Evolutionary conservation across 2,113 vertebrate species (phyloP).

Genomic region (Triplophysa tibetana): DNA sequence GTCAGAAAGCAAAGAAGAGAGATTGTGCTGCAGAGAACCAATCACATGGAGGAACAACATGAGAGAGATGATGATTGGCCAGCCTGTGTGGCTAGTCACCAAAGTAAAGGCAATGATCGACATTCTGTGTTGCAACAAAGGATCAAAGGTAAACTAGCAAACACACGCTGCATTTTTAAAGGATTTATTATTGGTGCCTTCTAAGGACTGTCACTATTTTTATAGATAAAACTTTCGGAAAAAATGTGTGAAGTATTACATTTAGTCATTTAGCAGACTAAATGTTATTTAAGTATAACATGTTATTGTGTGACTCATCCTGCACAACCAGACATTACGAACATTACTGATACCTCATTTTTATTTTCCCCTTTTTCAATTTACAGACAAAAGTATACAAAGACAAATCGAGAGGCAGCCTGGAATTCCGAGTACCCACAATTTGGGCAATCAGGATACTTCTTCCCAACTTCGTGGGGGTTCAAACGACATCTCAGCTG

Average conservation of each 20-base stretch:
- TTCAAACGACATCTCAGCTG: conserved; percentile 27
- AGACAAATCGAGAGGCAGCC: conserved; percentile 15
- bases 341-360: no score
- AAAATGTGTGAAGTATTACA: no score
- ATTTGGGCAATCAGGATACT: conserved; percentile 28
- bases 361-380: not conserved
- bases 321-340: not conserved
- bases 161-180: not conserved
- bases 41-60: conserved; percentile 11
- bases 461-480: conserved; percentile 29
- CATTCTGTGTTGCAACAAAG: conserved; percentile 19
- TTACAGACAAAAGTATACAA: conserved; percentile 46
- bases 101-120: conserved; percentile 19
- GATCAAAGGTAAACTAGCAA: conserved; percentile 37
- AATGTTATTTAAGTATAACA: no score
- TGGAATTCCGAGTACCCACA: conserved; percentile 13
- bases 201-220: no score
- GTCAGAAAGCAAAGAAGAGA: conserved; percentile 45
- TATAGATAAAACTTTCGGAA: no score
- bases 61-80: conserved; percentile 23
- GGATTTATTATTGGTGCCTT: not conserved
- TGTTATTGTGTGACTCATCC: not conserved
- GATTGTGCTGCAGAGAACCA: conserved; percentile 45
- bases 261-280: no score
- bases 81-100: not conserved